Evolutionary conservation across 2,113 vertebrate genomes (phyloP), one percentile per base, ranked within the genome.

Genomic region (Oceanodroma tethys): DNA sequence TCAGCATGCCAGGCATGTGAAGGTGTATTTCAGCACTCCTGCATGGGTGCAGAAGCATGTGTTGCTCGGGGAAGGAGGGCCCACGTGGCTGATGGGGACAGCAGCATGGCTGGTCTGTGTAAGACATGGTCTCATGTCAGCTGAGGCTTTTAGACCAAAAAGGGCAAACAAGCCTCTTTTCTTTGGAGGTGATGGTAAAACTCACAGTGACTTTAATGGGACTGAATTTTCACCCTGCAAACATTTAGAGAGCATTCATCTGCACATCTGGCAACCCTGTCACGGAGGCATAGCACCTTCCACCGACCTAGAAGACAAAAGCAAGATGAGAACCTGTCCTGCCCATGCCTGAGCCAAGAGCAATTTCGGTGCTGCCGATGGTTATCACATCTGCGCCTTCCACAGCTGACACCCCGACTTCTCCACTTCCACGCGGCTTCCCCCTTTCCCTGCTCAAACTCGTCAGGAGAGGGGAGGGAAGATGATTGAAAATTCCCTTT

Each of bases 401-500:
- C 36, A 11, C 72, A 81, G 88, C 59, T 91, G 94, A 59, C 6
- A 9, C n/a, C 42, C 32, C 0, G 0, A 52, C 58, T 91, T 87
- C 80, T 76, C 30, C 38, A 27, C 48, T 74, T 81, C 56, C n/a
- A 80, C 29, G 10, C 3, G 0, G 19, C 73, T 95, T 84, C 40
- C 58, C 60, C 52, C 43, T 25, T 90, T 72, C 74, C 82, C 53
- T 59, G 63, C 78, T 79, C 78, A 80, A 66, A 84, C 67, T 88
- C 30, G 0, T 76, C 90, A 67, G 81, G 79, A 93, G 40, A 96
- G 32, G 40, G 47, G 78, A 95, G 75, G 73, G 83, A 92, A 90
- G 75, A 60, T 91, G 75, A 87, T 97, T 97, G 92, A 92, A 97
- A 97, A 98, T 98, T 98, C 97, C 75, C 86, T 98, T 98, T 98